These are phyloP conservation scores for Caenorhabditis afra DNA, from an alignment of 2,888 invertebrate species.

Conservation along the genomic window DNA sequence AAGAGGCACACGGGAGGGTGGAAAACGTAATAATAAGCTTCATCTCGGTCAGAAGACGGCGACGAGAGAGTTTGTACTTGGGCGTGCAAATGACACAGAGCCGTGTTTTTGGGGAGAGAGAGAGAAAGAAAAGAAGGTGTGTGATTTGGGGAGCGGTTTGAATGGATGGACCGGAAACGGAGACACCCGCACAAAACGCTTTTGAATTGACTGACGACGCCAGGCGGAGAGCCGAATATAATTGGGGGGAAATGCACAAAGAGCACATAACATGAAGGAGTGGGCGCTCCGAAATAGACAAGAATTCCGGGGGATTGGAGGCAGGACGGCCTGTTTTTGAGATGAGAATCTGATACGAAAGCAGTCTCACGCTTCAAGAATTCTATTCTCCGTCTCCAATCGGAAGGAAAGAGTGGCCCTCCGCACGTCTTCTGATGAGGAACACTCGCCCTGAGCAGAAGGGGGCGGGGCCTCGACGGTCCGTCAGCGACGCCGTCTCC, in stretches of 20 bases:
- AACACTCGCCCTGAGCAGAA: constrained; percentile 35
- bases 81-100: constrained; percentile 48
- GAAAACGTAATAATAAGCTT: constrained; percentile 55
- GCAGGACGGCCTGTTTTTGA: constrained; percentile 9
- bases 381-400: constrained; percentile 31
- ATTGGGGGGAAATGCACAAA: constrained; percentile 31
- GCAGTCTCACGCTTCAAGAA: constrained; percentile 38
- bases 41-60: constrained; percentile 20
- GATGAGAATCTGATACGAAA: constrained; percentile 22
- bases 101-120: constrained; percentile 17
- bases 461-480: constrained; percentile 28
- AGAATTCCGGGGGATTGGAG: constrained; percentile 3
- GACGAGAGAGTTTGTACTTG: constrained; percentile 36
- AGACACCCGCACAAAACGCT: constrained; percentile 22
- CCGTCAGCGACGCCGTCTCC: neutral
- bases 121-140: constrained; percentile 30
- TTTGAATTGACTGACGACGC: constrained; percentile 33
- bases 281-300: neutral
- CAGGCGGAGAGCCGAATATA: constrained; percentile 28
- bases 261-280: constrained; percentile 23
- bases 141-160: constrained; percentile 41
- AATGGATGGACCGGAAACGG: constrained; percentile 39
- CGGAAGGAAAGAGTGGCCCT: constrained; percentile 3
- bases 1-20: neutral
- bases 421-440: constrained; percentile 9